phyloP scores from a whole-genome alignment of 2,797 vertebrate species.

The Arnoldichthys spilopterus region DNA sequence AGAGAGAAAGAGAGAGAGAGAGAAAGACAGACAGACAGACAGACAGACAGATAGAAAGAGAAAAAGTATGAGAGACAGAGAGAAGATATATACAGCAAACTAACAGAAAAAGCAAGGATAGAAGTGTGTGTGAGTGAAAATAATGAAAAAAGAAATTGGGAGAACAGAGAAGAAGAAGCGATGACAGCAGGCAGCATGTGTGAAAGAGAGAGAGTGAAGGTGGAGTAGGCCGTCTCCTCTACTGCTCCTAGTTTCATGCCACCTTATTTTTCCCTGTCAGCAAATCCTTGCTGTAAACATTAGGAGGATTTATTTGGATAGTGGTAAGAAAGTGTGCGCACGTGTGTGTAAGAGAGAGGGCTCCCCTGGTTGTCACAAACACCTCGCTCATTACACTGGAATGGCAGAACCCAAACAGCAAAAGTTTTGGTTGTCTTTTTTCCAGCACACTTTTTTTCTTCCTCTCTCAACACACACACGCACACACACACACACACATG shows the following conservation, averaged over 20 bases:
- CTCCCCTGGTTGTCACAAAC: slow-evolving; percentile 33
- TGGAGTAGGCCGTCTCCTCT: neutral
- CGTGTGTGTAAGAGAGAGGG: slow-evolving; percentile 3
- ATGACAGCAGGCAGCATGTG: neutral
- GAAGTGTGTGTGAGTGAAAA: neutral
- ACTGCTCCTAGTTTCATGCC: neutral
- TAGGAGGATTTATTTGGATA: slow-evolving; percentile 33
- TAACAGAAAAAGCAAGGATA: neutral
- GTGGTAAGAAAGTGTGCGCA: neutral
- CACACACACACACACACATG: slow-evolving; percentile 1
- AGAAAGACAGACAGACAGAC: neutral
- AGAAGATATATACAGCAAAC: neutral
- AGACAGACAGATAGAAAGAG: too few relatives aligned
- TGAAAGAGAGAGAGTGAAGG: neutral
- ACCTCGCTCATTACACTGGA: slow-evolving; percentile 39
- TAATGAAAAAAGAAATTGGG: neutral
- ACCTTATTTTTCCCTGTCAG: slow-evolving; percentile 34
- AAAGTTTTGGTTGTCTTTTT: neutral
- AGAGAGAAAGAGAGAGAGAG: neutral
- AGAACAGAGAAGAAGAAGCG: neutral
- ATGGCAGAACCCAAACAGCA: slow-evolving; percentile 32
- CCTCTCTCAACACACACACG: neutral
- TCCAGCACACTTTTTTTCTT: neutral
- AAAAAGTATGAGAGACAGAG: neutral
- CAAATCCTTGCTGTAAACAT: slow-evolving; percentile 41